Evolutionary conservation across 2,888 invertebrate species (phyloP).

Genomic region (Cataglyphis altisquamis): DNA sequence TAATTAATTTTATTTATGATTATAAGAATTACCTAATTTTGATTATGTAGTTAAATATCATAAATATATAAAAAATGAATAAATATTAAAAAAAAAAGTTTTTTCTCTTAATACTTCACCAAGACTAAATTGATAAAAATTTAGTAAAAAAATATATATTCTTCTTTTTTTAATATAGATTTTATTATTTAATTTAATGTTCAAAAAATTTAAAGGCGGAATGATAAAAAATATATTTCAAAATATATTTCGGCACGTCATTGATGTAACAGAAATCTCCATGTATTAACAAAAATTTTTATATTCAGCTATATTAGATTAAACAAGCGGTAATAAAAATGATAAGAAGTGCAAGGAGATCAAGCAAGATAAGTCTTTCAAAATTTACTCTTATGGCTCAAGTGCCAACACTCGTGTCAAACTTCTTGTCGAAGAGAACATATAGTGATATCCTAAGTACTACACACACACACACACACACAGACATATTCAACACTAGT

Average conservation of each 20-base stretch:
- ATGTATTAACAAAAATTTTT: background rate
- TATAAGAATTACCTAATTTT: background rate
- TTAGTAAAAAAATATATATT: background rate
- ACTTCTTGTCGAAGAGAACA: slow-evolving; percentile 20
- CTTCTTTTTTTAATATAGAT: too few species aligned
- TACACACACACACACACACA: background rate
- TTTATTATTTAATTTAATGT: background rate
- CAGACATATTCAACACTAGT: background rate
- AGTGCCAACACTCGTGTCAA: slow-evolving; percentile 45
- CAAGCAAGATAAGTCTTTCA: slow-evolving; percentile 28
- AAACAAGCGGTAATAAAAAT: slow-evolving; percentile 34
- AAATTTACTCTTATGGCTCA: slow-evolving; percentile 36
- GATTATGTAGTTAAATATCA: background rate
- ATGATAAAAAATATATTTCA: background rate
- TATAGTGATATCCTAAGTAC: slow-evolving; percentile 21
- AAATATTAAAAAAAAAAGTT: background rate
- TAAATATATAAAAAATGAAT: background rate
- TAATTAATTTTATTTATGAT: background rate
- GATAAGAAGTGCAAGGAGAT: slow-evolving; percentile 23
- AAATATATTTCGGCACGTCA: background rate
- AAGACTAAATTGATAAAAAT: slow-evolving; percentile 1
- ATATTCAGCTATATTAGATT: slow-evolving; percentile 12
- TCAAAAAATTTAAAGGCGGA: background rate
- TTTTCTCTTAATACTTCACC: background rate
- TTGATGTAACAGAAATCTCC: background rate